These are phyloP conservation scores for Solenodon paradoxus DNA, from an alignment of 2,113 vertebrate genomes.

Conservation along the genomic window DNA sequence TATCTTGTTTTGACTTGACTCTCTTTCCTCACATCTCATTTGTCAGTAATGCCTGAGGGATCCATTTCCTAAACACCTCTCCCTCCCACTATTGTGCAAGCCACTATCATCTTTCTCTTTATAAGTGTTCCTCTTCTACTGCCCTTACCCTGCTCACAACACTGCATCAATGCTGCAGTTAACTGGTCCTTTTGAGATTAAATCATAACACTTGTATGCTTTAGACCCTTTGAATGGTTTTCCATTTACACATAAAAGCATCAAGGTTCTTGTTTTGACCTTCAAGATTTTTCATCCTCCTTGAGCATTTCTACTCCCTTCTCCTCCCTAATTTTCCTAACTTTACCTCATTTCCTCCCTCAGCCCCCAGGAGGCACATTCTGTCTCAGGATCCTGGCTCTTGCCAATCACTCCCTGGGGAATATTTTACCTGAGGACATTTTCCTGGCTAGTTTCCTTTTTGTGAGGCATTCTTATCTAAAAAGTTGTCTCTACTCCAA, in stretches of 20 bases:
- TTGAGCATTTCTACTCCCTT: neutral
- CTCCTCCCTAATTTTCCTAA: neutral
- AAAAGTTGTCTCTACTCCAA: neutral
- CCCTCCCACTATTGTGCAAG: too few relatives aligned
- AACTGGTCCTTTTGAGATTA: neutral
- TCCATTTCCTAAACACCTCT: neutral
- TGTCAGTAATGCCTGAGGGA: neutral
- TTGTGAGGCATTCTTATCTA: neutral
- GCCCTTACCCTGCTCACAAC: neutral
- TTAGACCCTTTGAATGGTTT: neutral
- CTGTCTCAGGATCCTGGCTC: neutral
- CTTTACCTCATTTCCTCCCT: neutral
- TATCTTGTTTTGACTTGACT: neutral
- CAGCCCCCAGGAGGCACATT: neutral
- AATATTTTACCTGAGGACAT: neutral
- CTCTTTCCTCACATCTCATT: neutral
- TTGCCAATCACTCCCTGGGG: too few relatives aligned
- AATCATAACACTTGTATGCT: neutral
- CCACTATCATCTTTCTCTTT: neutral
- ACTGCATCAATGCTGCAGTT: neutral
- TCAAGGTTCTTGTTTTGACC: neutral
- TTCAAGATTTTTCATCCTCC: neutral
- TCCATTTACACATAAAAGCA: neutral
- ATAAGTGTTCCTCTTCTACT: neutral
- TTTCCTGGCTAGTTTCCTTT: neutral